Percentiles rank a stretch among this genome's conserved stretches.
Evolutionary conservation across 2,797 vertebrate genomes (phyloP).

Genomic region (Dipus sagitta): DNA sequence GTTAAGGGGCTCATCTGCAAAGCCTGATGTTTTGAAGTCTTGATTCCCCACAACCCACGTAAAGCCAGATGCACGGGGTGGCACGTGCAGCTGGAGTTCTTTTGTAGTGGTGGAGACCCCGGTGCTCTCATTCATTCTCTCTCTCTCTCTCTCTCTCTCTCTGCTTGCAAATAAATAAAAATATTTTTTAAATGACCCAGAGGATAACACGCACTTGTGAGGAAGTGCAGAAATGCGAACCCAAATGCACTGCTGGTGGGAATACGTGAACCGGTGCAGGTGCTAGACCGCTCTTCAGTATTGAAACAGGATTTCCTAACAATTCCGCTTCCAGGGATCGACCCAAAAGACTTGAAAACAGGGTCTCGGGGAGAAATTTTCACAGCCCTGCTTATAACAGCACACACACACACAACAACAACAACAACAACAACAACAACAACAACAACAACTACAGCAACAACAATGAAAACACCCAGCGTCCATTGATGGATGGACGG

Average conservation of each 20-base stretch:
- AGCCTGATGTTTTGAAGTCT: too few relatives aligned
- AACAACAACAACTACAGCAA: too few relatives aligned
- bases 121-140: too few relatives aligned
- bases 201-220: neutral
- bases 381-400: neutral
- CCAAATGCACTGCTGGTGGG: neutral
- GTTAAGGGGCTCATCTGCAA: too few relatives aligned
- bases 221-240: neutral
- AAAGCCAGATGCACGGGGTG: too few relatives aligned
- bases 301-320: neutral
- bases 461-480: neutral
- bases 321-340: neutral
- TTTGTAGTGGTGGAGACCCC: too few relatives aligned
- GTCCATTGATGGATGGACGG: neutral
- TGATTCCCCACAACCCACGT: too few relatives aligned
- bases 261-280: neutral
- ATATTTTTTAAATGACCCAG: neutral
- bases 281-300: neutral
- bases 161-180: too few relatives aligned
- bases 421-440: too few relatives aligned
- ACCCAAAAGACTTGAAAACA: constrained; percentile 1
- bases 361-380: neutral
- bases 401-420: neutral
- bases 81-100: too few relatives aligned
- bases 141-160: too few relatives aligned